Base-by-base conservation (phyloP, 2,888 invertebrate genomes). In the Chloroclystis v-ata region DNA sequence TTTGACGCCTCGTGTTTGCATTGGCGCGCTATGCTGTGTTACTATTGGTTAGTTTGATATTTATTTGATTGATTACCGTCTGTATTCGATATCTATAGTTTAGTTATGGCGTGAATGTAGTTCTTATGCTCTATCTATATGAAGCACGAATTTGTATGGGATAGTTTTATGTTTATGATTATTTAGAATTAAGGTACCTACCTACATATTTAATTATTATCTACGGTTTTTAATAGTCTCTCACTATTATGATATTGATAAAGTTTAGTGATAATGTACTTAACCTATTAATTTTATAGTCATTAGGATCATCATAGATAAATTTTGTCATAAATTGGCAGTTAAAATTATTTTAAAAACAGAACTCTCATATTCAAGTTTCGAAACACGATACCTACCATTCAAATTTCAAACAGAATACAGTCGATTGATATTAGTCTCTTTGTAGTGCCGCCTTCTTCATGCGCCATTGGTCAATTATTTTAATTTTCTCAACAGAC, bases 1-100 rank as follows among this genome's bases (percentile, higher is more conserved):
- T 78, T 82, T 82, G 74, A 82, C 85, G 84, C 82, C 78, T 82
- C 69, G 63, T 63, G 60, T 67, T 69, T 75, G 67, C 73, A 58
- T 71, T 60, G 56, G 59, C 57, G 63, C 54, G 37, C 43, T 20
- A 24, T 45, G 66, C 62, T 57, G 54, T 56, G 54, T 64, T 72
- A 63, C 73, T 67, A 85, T 84, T 86, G 85, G 85, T 73, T 43
- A 68, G 51, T 37, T 54, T 39, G 48, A 61, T 63, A 56, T 59
- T 56, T 48, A 37, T 54, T 57, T 56, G 56, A 63, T 59, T 54
- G 54, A 57, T 54, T 39, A 43, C 56, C 37, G 10, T 35, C 20
- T 16, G 35, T 11, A n/a, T n/a, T 7, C 8, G 10, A n/a, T 16
- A 20, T n/a, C 16, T 20, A 35, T 35, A 35, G 5, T 4, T 5